Percentiles rank a stretch among this genome's conserved stretches.
phyloP scores from a whole-genome alignment of 1,140 invertebrate species.

The Bombus superbus region DNA sequence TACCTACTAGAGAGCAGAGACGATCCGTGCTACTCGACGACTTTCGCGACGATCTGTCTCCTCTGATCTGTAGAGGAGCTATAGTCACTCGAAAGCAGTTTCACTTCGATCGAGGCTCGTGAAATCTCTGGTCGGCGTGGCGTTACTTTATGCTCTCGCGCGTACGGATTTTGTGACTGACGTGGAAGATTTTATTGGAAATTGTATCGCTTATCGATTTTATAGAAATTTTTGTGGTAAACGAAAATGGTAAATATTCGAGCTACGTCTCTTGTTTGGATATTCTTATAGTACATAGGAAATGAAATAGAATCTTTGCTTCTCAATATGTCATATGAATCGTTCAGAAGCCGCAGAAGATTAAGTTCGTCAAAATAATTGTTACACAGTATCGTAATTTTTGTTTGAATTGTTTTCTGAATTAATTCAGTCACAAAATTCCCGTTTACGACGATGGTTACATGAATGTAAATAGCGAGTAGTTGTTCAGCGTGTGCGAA shows the following conservation, averaged over 20 bases:
- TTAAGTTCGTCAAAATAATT: too few relatives aligned
- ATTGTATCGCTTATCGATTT: not conserved
- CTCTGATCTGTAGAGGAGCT: not conserved
- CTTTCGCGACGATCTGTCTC: not conserved
- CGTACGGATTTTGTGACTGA: not conserved
- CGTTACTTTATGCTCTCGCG: constrained; percentile 18
- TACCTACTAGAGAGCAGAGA: constrained; percentile 7
- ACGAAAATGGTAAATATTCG: not conserved
- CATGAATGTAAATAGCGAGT: constrained; percentile 12
- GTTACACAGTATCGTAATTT: too few relatives aligned
- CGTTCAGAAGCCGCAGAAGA: too few relatives aligned
- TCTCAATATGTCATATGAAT: too few relatives aligned
- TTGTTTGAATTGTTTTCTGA: not conserved
- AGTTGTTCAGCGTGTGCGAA: constrained; percentile 37
- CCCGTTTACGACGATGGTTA: not conserved
- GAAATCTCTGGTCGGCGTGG: constrained; percentile 33
- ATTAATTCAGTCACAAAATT: constrained; percentile 1
- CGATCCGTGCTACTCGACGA: not conserved
- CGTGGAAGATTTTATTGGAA: not conserved
- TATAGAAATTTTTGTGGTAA: not conserved
- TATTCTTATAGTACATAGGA: too few relatives aligned
- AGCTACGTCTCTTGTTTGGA: too few relatives aligned
- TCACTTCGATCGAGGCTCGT: not conserved
- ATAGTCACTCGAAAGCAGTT: constrained; percentile 33
- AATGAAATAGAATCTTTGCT: too few relatives aligned